These are phyloP conservation scores for Chloropsis hardwickii DNA, from an alignment of 2,113 vertebrate genomes.

Conservation along the genomic window DNA sequence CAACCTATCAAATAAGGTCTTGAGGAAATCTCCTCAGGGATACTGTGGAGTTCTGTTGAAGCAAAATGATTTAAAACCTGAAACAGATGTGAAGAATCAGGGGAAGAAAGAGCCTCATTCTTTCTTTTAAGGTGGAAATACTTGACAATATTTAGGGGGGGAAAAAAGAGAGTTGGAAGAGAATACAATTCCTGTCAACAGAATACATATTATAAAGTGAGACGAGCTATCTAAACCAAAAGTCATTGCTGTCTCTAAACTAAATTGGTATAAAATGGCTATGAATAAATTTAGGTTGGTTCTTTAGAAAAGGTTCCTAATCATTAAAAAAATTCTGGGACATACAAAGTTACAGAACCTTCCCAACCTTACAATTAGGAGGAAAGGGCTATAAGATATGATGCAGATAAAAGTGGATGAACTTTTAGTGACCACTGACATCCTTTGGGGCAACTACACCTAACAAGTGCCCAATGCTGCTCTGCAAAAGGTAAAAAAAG, in stretches of 20 bases:
- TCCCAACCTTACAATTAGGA: not conserved
- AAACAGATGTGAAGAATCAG: constrained; percentile 7
- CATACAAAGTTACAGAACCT: not conserved
- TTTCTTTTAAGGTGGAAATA: not conserved
- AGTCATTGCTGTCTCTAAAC: not conserved
- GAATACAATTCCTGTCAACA: not conserved
- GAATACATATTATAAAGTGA: not conserved
- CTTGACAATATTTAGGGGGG: not conserved
- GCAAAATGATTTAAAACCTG: not conserved
- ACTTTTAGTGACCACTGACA: not conserved
- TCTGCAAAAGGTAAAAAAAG: not conserved
- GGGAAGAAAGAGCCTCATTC: not conserved
- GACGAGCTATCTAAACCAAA: not conserved
- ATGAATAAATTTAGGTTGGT: not conserved
- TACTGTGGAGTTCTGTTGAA: not conserved
- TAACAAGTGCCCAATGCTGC: not conserved
- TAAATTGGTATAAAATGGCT: not conserved
- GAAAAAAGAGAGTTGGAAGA: not conserved
- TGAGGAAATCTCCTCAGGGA: constrained; percentile 27
- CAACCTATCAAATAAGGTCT: not conserved
- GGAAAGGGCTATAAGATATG: not conserved
- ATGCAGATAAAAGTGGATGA: not conserved
- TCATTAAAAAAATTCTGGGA: not conserved
- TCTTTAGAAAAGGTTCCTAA: not conserved
- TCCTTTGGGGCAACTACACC: not conserved